Conservation (phyloP, 2,113 vertebrate species). For the Lycaon pictus region DNA sequence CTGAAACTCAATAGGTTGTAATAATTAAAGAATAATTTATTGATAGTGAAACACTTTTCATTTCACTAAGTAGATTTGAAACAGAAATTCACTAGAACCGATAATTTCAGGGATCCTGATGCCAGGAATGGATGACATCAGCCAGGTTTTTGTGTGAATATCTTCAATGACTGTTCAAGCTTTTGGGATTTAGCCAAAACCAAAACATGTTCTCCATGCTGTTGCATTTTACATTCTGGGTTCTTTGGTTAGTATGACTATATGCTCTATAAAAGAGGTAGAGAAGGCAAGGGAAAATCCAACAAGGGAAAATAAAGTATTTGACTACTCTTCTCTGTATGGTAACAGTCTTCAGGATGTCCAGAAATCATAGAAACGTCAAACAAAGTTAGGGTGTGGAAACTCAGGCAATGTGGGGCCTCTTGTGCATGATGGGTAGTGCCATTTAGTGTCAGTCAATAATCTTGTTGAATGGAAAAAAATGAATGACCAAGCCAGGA, state of each 20-base stretch:
- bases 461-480: constrained; percentile 39
- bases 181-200: constrained; percentile 63
- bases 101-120: constrained; percentile 67
- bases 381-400: constrained; percentile 48
- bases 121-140: constrained; percentile 62
- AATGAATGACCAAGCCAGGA: background rate
- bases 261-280: constrained; percentile 23
- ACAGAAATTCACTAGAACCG: constrained; percentile 61
- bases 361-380: constrained; percentile 24
- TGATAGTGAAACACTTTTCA: constrained; percentile 62
- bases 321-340: background rate
- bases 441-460: background rate
- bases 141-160: constrained; percentile 71
- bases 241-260: constrained; percentile 43
- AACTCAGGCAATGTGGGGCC: background rate
- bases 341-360: background rate
- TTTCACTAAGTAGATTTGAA: constrained; percentile 64
- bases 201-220: constrained; percentile 72
- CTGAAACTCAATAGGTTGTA: constrained; percentile 14
- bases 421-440: background rate
- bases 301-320: constrained; percentile 15
- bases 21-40: constrained; percentile 56
- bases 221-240: constrained; percentile 55
- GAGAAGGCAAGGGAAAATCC: constrained; percentile 27
- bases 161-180: constrained; percentile 63